phyloP scores from a whole-genome alignment of 2,888 invertebrate genomes.

The Rhingia campestris region DNA sequence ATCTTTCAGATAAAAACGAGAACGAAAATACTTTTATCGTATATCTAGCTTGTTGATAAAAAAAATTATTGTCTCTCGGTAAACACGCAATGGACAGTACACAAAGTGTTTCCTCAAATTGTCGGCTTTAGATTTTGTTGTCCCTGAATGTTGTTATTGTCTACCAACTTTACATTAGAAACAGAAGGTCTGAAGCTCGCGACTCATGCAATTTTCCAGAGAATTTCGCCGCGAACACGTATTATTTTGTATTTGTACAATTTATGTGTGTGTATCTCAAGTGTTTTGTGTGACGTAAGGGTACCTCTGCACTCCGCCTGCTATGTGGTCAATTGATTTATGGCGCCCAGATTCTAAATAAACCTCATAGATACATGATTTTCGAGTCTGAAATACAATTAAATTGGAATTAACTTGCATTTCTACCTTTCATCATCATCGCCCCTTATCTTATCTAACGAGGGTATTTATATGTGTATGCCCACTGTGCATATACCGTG shows the following conservation, averaged over 20 bases:
- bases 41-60: conserved; percentile 31
- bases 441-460: conserved; percentile 61
- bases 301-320: conserved; percentile 31
- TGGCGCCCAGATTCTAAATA: conserved; percentile 10
- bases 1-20: conserved; percentile 61
- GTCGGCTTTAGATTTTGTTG: conserved; percentile 39
- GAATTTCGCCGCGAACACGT: conserved; percentile 51
- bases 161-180: conserved; percentile 42
- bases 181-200: conserved; percentile 9
- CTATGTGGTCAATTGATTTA: conserved; percentile 49
- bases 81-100: conserved; percentile 1
- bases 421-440: conserved; percentile 10
- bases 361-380: conserved; percentile 15
- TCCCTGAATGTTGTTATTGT: conserved; percentile 30
- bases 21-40: conserved; percentile 8
- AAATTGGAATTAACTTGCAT: conserved; percentile 28
- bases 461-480: conserved; percentile 44
- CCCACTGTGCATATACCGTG: conserved; percentile 16
- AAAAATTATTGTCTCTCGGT: conserved; percentile 19
- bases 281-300: conserved; percentile 55
- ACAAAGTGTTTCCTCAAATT: conserved; percentile 17
- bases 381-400: conserved; percentile 38
- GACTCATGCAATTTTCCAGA: conserved; percentile 64
- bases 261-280: conserved; percentile 13
- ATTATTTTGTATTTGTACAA: conserved; percentile 18